A percentile compares a stretch with the other conserved stretches of the same genome.
phyloP scores from a whole-genome alignment of 2,888 invertebrate genomes.

The Zygothrica quintamaculata region DNA sequence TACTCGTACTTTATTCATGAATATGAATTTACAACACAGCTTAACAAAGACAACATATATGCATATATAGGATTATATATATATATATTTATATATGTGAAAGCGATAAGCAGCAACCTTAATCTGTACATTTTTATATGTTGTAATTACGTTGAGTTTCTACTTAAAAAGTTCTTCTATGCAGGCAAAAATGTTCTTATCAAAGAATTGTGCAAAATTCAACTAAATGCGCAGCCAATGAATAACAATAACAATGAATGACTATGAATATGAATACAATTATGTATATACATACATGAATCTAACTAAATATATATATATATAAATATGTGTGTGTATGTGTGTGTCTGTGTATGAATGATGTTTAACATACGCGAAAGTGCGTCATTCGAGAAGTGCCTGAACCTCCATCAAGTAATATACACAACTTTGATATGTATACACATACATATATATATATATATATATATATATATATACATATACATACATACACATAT shows the following conservation, averaged over 20 bases:
- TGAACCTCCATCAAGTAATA: too few relatives aligned
- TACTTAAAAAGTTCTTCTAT: slow-evolving; percentile 9
- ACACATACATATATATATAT: not conserved
- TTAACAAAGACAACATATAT: slow-evolving; percentile 34
- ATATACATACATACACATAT: too few relatives aligned
- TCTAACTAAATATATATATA: too few relatives aligned
- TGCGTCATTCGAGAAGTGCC: too few relatives aligned
- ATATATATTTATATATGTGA: too few relatives aligned
- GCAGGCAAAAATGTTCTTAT: not conserved
- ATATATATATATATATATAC: too few relatives aligned
- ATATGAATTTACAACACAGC: slow-evolving; percentile 24
- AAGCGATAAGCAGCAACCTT: slow-evolving; percentile 35
- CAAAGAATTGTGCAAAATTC: slow-evolving; percentile 46
- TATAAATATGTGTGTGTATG: too few relatives aligned
- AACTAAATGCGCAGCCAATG: slow-evolving; percentile 45
- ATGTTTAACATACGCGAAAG: too few relatives aligned
- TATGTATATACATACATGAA: too few relatives aligned
- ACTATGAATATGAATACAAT: not conserved
- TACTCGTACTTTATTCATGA: slow-evolving; percentile 16
- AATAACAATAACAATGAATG: not conserved
- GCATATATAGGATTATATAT: slow-evolving; percentile 7
- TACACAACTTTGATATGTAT: too few relatives aligned
- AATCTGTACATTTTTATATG: slow-evolving; percentile 40
- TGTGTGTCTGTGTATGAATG: too few relatives aligned
- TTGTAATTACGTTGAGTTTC: slow-evolving; percentile 49